Percentiles rank a stretch among this genome's conserved stretches.
Conservation (phyloP, 2,113 vertebrate species). For the Anarhynchus alexandrinus region DNA sequence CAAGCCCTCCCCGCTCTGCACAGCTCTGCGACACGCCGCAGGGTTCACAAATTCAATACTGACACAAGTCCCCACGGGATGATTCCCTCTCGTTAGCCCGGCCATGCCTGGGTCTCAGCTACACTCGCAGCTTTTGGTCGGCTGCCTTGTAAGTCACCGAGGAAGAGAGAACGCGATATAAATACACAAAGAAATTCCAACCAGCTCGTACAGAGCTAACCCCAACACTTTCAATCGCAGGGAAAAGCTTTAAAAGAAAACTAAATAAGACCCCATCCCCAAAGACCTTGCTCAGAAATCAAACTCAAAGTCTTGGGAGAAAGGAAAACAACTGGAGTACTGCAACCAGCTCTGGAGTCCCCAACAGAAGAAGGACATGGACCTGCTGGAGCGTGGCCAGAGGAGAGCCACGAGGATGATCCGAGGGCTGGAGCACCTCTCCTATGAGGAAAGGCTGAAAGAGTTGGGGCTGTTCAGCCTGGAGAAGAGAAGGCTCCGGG, state of each 20-base stretch:
- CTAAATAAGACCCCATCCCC: background rate
- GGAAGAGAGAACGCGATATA: fast-evolving
- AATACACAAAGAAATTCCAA: background rate
- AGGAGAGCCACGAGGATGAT: too few relatives aligned
- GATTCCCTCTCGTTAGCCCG: background rate
- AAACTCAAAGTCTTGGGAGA: background rate
- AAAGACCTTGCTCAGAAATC: background rate
- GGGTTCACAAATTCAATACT: background rate
- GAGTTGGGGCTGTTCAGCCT: too few relatives aligned
- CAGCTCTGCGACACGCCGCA: too few relatives aligned
- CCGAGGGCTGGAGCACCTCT: too few relatives aligned
- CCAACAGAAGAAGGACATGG: too few relatives aligned
- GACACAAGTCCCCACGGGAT: fast-evolving
- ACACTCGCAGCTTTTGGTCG: fast-evolving
- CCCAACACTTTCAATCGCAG: fast-evolving
- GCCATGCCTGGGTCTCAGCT: too few relatives aligned
- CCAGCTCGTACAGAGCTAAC: background rate
- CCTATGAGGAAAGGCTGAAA: too few relatives aligned
- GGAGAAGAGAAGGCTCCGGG: too few relatives aligned
- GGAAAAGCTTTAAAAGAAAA: background rate
- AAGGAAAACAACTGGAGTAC: background rate
- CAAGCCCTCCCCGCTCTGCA: background rate
- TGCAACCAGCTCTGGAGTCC: too few relatives aligned
- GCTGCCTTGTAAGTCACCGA: too few relatives aligned
- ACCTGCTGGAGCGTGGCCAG: too few relatives aligned